Conservation (phyloP, 2,113 vertebrate species). For the sheep (Ovis aries) region DNA sequence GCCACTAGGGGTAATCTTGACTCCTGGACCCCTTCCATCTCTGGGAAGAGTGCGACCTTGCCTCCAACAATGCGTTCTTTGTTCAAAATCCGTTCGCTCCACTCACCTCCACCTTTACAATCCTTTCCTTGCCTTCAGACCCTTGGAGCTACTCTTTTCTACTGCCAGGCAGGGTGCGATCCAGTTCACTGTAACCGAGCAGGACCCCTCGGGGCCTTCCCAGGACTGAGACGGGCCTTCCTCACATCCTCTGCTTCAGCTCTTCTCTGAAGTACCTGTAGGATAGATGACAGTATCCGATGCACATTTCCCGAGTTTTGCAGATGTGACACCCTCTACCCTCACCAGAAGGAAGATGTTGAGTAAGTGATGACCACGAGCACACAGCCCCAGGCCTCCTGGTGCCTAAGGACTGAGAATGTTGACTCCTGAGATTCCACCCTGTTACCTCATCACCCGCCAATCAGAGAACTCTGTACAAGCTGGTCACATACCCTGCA, state of each 20-base stretch:
- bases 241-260: background rate
- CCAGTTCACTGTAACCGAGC: background rate
- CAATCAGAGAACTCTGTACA: background rate
- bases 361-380: background rate
- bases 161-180: fast-evolving
- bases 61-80: background rate
- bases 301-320: background rate
- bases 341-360: background rate
- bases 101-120: background rate
- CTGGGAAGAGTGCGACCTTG: background rate
- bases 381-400: background rate
- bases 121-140: background rate
- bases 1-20: background rate
- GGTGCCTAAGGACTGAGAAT: background rate
- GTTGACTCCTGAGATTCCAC: background rate
- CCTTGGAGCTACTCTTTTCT: background rate
- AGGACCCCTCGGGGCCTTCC: background rate
- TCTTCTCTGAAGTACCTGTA: background rate
- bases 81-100: too few relatives aligned
- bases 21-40: background rate
- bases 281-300: fast-evolving
- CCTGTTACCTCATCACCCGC: background rate
- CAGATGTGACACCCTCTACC: background rate
- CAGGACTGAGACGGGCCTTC: background rate
- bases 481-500: fast-evolving